Percentiles rank a stretch among this genome's conserved stretches.
These are phyloP conservation scores for Hydropotes inermis DNA, from an alignment of 2,113 vertebrate species.

Conservation along the genomic window DNA sequence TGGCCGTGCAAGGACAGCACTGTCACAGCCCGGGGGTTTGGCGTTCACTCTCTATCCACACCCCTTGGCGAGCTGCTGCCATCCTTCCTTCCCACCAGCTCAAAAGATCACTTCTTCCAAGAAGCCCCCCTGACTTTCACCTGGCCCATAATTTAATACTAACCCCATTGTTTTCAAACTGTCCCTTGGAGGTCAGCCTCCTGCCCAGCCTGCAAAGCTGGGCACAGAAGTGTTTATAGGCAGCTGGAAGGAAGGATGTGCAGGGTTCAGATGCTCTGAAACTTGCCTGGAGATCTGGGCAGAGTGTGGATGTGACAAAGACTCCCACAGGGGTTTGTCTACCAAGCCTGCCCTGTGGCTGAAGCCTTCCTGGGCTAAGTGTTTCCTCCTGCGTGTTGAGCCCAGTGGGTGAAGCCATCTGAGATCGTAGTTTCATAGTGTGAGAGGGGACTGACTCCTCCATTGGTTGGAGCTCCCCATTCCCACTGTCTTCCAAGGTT, in stretches of 20 bases:
- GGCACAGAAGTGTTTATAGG: not conserved
- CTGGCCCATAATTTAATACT: not conserved
- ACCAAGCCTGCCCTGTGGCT: not conserved
- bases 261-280: not conserved
- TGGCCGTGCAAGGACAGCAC: not conserved
- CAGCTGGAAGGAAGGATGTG: not conserved
- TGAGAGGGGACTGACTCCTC: not conserved
- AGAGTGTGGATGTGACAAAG: not conserved
- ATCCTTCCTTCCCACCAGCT: not conserved
- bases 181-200: not conserved
- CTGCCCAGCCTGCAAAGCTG: too few relatives aligned
- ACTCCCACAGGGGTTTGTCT: accelerated
- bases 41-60: not conserved
- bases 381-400: accelerated
- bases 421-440: accelerated
- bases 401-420: accelerated
- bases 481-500: accelerated
- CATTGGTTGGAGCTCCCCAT: too few relatives aligned
- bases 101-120: not conserved
- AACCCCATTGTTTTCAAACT: accelerated
- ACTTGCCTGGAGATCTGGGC: not conserved
- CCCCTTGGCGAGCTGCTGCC: not conserved
- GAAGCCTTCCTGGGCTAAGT: not conserved
- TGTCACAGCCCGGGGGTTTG: not conserved
- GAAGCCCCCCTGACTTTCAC: not conserved